Conservation (phyloP, 2,888 invertebrate species). For the Drosophila glabriapex region DNA sequence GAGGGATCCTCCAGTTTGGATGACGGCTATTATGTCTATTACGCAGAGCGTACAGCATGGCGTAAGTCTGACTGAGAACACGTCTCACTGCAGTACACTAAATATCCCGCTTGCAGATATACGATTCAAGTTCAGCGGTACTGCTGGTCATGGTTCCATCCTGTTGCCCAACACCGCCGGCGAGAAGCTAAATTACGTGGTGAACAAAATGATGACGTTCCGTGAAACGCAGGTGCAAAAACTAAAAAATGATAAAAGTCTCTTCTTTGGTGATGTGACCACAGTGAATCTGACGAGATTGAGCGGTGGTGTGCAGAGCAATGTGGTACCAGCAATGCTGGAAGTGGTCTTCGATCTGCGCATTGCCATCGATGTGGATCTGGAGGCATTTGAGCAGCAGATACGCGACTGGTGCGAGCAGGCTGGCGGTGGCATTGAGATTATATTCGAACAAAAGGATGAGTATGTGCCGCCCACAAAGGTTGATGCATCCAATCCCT, state of each 20-base stretch:
- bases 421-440: conserved; percentile 90
- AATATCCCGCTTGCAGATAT: conserved; percentile 90
- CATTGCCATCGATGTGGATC: conserved; percentile 85
- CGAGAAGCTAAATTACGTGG: conserved; percentile 91
- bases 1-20: conserved; percentile 91
- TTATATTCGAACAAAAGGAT: conserved; percentile 89
- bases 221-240: conserved; percentile 87
- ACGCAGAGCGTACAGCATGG: conserved; percentile 90
- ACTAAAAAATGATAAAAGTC: conserved; percentile 84
- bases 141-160: conserved; percentile 94
- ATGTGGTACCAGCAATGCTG: conserved; percentile 94
- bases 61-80: conserved; percentile 86
- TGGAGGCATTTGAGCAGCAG: conserved; percentile 65
- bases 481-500: conserved; percentile 88
- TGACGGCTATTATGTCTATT: conserved; percentile 88
- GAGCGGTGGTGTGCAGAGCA: conserved; percentile 95
- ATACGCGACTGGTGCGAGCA: conserved; percentile 88
- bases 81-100: too few relatives aligned
- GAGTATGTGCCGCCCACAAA: conserved; percentile 88
- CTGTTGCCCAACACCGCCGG: conserved; percentile 93
- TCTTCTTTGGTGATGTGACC: conserved; percentile 92
- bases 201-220: conserved; percentile 90
- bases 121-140: conserved; percentile 91
- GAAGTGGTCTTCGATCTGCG: conserved; percentile 91
- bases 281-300: conserved; percentile 93